phyloP scores from a whole-genome alignment of 2,113 vertebrate species.

The Oenanthe oenanthe region DNA sequence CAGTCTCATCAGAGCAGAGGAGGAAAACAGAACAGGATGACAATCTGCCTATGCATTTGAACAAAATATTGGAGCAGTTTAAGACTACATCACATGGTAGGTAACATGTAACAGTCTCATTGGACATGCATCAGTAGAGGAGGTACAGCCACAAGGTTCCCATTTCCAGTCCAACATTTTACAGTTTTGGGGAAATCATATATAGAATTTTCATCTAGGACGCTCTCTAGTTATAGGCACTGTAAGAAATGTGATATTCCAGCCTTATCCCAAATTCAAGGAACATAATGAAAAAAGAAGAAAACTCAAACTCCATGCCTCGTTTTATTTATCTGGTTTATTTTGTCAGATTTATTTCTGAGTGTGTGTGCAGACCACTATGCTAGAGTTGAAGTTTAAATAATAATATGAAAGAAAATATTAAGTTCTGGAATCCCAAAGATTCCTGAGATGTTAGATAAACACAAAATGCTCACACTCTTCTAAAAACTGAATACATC shows the following conservation, averaged over 20 bases:
- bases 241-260: no score
- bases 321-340: no score
- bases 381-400: neutral
- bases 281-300: no score
- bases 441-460: neutral
- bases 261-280: no score
- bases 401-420: neutral
- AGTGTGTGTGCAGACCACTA: neutral
- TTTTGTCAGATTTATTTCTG: no score
- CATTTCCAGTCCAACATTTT: neutral
- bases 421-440: neutral
- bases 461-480: neutral
- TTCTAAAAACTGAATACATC: neutral
- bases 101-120: neutral
- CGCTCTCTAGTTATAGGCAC: no score
- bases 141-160: neutral
- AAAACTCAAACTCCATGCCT: no score
- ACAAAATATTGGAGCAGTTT: neutral
- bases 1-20: neutral
- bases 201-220: neutral
- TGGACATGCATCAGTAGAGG: no score
- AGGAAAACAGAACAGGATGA: neutral
- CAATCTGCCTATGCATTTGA: neutral
- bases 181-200: neutral
- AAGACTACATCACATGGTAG: fast-evolving